Base-by-base conservation (phyloP, 2,113 vertebrate genomes). In the Ploceus nigricollis region DNA sequence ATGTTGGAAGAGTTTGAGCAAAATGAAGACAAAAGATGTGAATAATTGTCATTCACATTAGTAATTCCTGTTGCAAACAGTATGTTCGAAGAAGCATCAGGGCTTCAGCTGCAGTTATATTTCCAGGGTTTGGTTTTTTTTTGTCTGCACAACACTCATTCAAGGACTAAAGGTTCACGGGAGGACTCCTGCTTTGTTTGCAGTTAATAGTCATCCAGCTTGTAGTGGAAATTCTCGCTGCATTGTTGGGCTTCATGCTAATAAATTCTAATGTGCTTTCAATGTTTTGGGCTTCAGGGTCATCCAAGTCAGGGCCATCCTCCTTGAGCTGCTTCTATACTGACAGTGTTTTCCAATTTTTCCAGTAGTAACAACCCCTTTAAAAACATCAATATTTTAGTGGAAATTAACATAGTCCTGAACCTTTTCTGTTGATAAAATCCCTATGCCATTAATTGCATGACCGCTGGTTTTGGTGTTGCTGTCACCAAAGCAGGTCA, bases 141-240 rank as follows among this genome's bases (percentile, higher is more conserved):
- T 31, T 40, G 17, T 79, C 78, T 82, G 3, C 50, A 33, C 51
- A 84, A 58, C 8, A 17, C 24, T 81, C 1, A 4, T 54, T 94
- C 73, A 93, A 81, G 76, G 89, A 73, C 82, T 94, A 73, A 75
- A 86, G 56, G 68, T 87, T 87, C 10, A 9, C 3, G 1, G 39
- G 73, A 96, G 47, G 47, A 58, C 71, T 96, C 54, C 13, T 86
- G 58, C 79, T 90, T 92, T 95, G 66, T 88, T 93, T 88, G 42
- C 88, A 77, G 37, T 73, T 91, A 91, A 69, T 82, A 88, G 58
- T 61, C 71, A 39, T 65, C 20, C 54, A 73, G 31, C 16, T 93
- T 88, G 30, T 37, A 90, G 76, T 81, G 88, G 76, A 93, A 89
- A 71, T 90, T 87, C 42, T 70, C 39, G 15, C 58, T 82, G 84